Base-by-base conservation (phyloP, 2,888 invertebrate species). In the Drosophila meridiana region DNA sequence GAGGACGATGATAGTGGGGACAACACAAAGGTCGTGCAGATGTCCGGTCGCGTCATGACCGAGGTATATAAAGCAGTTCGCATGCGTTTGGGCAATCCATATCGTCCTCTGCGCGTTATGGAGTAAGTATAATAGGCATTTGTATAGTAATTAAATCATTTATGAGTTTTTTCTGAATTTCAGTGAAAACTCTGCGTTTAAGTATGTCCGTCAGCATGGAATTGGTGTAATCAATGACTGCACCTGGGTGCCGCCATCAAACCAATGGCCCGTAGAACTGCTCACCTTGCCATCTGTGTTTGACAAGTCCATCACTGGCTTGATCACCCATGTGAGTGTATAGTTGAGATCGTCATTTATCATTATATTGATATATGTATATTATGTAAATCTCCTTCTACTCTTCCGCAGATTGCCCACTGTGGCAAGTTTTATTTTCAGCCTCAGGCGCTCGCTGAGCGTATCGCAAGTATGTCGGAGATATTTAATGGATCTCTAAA, bases 11-110 rank as follows among this genome's bases (percentile, higher is more conserved):
- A 73, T 2, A 80, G 91, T 32, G 68, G 74, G 1, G 64, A 72
- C 4, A 42, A 52, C 4, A 70, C 66, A 32, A 74, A 75, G 13
- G 57, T 76, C 3, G 93, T 95, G 0, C 78, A 90, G n/a, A 93
- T 95, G 47, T 94, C 94, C 0, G 96, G 96, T 0, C 95, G 94
- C 92, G 95, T 96, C 38, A 93, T 94, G 13, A 92, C 95, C 28
- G 95, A 96, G n/a, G 95, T 97, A 0, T 97, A 96, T 92, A 95
- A 96, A 83, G 95, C 96, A 0, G 88, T 97, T 0, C 96, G 96
- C 92, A 94, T 96, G 91, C 93, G 96, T 36, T 94, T 95, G 55
- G 90, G 95, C 0, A 93, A 93, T 30, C 45, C 68, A 5, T 68
- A 68, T 7, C 82, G 81, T 2, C 55, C 71, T 0, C 47, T 93